Evolutionary conservation across 2,888 invertebrate genomes (phyloP), one percentile per base, ranked within the genome.

Genomic region (Molanna angustata): DNA sequence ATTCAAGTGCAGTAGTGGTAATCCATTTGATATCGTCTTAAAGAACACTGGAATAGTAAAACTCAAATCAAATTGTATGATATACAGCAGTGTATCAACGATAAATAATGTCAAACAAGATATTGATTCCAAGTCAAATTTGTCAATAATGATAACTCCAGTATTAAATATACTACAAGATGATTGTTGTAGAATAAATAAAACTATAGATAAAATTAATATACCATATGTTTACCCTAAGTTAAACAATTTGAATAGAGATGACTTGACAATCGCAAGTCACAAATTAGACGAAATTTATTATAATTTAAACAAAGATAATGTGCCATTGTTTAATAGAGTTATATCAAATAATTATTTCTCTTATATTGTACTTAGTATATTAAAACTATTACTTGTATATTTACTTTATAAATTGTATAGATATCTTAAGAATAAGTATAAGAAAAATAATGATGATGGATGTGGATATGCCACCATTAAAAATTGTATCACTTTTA

Each of bases 251-350:
- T n/a, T 42, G 3, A 21, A 42, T 21, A 3, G 14, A 9, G 42
- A 21, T 21, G 21, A 21, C 13, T 42, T 21, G 22, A 20, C 22
- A 6, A 14, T 33, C 9, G 20, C 42, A 17, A 44, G 44, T 16
- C 44, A 44, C 32, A 17, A 27, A 14, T 27, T 31, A 14, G n/a
- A 17, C 18, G n/a, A 44, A 13, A 27, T 44, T 7, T 44, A 44
- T 9, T 11, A 44, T 44, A 13, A 31, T 16, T 16, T 44, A 31
- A 27, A 44, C 16, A 14, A 27, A 11, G 9, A 31, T 7, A 6
- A 16, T 19, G 14, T 4, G n/a, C 22, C 43, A 9, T 16, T n/a
- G 11, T 11, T 44, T 22, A 17, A 31, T 13, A 22, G 11, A 31
- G n/a, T 44, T 16, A 18, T 44, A 17, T 31, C 27, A 11, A 44